A percentile compares a stretch with the other conserved stretches of the same genome.
These are phyloP conservation scores for Chaenogobius annularis DNA, from an alignment of 2,113 vertebrate genomes.

Conservation along the genomic window DNA sequence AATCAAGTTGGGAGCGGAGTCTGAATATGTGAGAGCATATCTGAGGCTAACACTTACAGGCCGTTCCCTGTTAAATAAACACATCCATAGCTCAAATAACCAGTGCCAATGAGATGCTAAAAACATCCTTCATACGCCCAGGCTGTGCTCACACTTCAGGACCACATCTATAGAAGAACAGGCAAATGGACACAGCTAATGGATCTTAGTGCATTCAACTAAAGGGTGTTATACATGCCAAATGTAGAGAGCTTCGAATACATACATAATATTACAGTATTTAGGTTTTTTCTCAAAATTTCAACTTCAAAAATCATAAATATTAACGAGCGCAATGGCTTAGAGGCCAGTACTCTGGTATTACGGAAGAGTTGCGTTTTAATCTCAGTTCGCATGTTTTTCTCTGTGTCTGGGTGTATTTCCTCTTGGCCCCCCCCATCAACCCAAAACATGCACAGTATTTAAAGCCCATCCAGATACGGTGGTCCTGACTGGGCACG, in stretches of 20 bases:
- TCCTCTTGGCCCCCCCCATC: too few species aligned
- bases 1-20: background rate
- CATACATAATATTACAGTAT: too few species aligned
- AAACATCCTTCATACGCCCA: slow-evolving; percentile 5
- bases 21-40: background rate
- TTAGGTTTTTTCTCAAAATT: too few species aligned
- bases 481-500: too few species aligned
- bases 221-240: background rate
- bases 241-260: background rate
- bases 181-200: background rate
- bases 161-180: background rate
- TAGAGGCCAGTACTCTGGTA: too few species aligned
- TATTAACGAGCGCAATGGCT: too few species aligned
- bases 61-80: background rate
- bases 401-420: too few species aligned
- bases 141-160: slow-evolving; percentile 11
- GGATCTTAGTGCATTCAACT: background rate
- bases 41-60: background rate
- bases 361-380: too few species aligned
- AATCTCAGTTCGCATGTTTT: too few species aligned
- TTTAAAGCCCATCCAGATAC: too few species aligned
- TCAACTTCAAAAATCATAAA: too few species aligned
- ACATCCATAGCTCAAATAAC: background rate
- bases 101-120: slow-evolving; percentile 15
- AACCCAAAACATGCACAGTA: too few species aligned